phyloP scores from a whole-genome alignment of 2,888 invertebrate species.

The Strigamia transsilvanica region DNA sequence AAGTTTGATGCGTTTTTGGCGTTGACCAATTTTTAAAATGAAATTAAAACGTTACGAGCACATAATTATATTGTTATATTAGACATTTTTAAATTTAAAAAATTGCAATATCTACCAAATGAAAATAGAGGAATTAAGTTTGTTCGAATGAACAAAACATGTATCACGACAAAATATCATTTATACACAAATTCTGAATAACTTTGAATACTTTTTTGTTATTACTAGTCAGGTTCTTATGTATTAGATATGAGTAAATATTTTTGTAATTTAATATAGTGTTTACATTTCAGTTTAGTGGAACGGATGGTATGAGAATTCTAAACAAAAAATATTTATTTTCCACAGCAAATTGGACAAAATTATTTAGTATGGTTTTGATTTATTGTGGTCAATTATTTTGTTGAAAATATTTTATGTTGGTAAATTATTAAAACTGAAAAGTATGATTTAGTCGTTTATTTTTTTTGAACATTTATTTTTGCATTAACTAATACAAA shows the following conservation, averaged over 20 bases:
- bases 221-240: not conserved
- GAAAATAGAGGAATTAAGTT: not conserved
- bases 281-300: not conserved
- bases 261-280: constrained; percentile 6
- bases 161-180: not conserved
- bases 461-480: too few species aligned
- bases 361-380: not conserved
- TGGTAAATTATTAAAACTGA: too few species aligned
- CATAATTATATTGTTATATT: not conserved
- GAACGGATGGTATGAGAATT: not conserved
- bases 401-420: not conserved
- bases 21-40: not conserved
- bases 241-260: constrained; percentile 9
- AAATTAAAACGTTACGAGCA: not conserved
- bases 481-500: too few species aligned
- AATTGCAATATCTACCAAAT: not conserved
- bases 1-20: not conserved
- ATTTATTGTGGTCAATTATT: not conserved
- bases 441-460: too few species aligned
- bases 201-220: too few species aligned
- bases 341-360: not conserved
- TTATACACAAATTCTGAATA: too few species aligned
- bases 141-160: not conserved
- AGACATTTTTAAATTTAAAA: not conserved
- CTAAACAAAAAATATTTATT: constrained; percentile 19